Conservation (phyloP, 2,113 vertebrate genomes). For the Puffinus mauretanicus region DNA sequence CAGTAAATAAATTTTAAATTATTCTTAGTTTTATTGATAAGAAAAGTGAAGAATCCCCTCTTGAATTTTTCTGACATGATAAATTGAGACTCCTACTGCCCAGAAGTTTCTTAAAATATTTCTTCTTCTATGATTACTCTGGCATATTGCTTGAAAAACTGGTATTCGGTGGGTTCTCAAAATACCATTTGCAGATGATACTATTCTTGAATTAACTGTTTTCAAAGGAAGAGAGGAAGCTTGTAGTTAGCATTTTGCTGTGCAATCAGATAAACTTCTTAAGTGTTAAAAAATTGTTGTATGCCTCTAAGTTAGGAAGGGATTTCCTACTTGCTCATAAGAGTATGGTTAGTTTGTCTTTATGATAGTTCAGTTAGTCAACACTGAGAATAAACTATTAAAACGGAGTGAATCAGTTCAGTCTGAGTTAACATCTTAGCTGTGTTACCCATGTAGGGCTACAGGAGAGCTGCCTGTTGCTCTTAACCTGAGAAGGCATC, state of each 20-base stretch:
- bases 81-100: background rate
- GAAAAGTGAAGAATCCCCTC: background rate
- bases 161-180: background rate
- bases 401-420: background rate
- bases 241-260: background rate
- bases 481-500: background rate
- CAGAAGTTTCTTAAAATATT: background rate
- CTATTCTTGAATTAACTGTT: background rate
- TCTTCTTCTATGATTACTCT: background rate
- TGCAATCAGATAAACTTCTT: background rate
- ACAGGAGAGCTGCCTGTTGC: background rate
- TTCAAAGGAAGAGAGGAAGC: background rate
- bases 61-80: background rate
- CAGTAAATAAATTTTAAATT: background rate
- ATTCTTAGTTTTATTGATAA: background rate
- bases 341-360: background rate
- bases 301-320: background rate
- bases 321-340: background rate
- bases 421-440: background rate
- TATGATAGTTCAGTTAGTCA: background rate
- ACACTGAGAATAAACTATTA: background rate
- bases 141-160: background rate
- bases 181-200: background rate
- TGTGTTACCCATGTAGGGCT: background rate
- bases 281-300: background rate